Base-by-base conservation (phyloP, 1,140 invertebrate genomes). In the Calliphora vicina region DNA sequence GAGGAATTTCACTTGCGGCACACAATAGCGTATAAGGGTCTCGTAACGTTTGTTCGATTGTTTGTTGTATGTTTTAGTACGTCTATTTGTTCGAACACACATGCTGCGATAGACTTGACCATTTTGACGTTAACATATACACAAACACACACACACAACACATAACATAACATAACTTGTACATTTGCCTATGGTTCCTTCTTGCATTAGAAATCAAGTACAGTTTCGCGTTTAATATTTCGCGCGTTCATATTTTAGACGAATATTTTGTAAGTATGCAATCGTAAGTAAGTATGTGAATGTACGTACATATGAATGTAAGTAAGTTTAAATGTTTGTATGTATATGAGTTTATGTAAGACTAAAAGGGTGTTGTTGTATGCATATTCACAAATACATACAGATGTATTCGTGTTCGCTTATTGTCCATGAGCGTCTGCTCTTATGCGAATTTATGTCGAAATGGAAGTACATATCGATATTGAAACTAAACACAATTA, bases 171-270 rank as follows among this genome's bases (percentile, higher is more conserved):
- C 35, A 10, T 35, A 35, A 35, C 35, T 35, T 25, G 17, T 23
- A 71, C 61, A 71, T 57, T 57, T 57, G 61, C 20, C 61, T 67
- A 67, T 67, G n/a, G 15, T 27, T 29, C 45, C 45, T 45, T 81
- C 80, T 67, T 61, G 80, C 50, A 61, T 81, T 67, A 81, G 80
- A 81, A 81, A 81, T 81, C 80, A 81, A 67, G 80, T 81, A 81
- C 80, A 81, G 80, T 81, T 81, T 81, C 80, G 80, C 80, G 80
- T 81, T 81, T 81, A 81, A 81, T 81, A 67, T 81, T 81, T 81
- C 80, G 80, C 80, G 80, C 80, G 74, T 78, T 78, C 74, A 78
- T 78, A 78, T 78, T 78, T 78, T 78, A 78, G 74, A 78, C 74
- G 23, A 78, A 78, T 78, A 43, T 78, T 67, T 20, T 67, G 57